A percentile compares a stretch with the other conserved stretches of the same genome.
phyloP scores from a whole-genome alignment of 2,797 vertebrate species.

The Capromys pilorides region DNA sequence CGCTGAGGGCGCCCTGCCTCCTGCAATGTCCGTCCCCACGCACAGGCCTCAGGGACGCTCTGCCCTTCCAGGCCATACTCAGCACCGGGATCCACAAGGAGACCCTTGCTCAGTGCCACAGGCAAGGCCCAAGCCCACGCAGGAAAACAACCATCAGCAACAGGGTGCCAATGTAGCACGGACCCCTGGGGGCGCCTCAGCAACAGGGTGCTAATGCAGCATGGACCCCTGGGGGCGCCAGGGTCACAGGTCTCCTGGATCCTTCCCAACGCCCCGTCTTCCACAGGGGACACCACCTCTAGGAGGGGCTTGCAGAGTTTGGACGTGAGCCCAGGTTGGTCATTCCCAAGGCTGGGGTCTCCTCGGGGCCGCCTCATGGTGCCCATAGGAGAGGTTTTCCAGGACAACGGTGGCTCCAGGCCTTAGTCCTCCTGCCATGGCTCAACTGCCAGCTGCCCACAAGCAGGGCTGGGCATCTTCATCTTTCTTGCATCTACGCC shows the following conservation, averaged over 20 bases:
- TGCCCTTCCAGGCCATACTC: accelerated
- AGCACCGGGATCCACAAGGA: accelerated
- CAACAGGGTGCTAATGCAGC: accelerated
- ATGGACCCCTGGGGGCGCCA: accelerated
- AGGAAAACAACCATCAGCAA: accelerated
- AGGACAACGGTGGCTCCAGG: accelerated
- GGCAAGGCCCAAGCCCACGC: accelerated
- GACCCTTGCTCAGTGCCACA: accelerated
- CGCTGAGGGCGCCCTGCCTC: accelerated
- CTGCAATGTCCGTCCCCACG: no score
- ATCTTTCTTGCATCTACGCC: accelerated
- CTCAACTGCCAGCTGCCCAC: accelerated
- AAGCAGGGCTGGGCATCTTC: not conserved
- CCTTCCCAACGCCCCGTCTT: not conserved
- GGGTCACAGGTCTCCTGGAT: accelerated
- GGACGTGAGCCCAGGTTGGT: not conserved
- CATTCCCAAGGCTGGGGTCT: not conserved
- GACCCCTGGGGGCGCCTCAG: accelerated
- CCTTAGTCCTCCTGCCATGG: accelerated
- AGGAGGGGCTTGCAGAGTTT: not conserved
- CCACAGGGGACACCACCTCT: not conserved
- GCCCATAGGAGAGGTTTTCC: not conserved
- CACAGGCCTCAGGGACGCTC: accelerated
- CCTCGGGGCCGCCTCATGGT: accelerated
- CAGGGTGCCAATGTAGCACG: accelerated